Evolutionary conservation across 2,113 vertebrate genomes (phyloP), one percentile per base, ranked within the genome.

Genomic region (Gadus macrocephalus): DNA sequence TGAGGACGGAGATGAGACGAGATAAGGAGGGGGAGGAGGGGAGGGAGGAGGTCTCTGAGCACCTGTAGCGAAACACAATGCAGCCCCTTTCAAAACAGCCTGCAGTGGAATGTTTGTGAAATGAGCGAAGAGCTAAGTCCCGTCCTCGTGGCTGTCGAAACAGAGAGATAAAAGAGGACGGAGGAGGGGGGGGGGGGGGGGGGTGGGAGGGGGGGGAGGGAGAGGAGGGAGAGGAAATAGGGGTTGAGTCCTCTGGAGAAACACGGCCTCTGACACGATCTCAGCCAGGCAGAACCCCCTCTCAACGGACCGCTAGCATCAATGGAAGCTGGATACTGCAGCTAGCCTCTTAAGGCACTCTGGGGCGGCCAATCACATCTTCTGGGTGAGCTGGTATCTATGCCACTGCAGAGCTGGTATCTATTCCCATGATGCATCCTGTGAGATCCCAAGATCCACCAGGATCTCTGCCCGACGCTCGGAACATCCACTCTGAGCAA

Each of bases 61-160:
- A 92, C 90, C 90, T 92, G 88, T 83, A 89, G 86, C 73, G 80
- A 86, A 88, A 88, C 86, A 90, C 91, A 92, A 92, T 87, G 84
- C 81, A 56, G 1, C 11, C 79, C 79, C 90, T 82, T 77, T 74
- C 88, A 90, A 91, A 92, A 91, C 85, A 89, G 79, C 59, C 68
- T 76, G 62, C 65, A 62, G 62, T 90, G 90, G 91, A 91, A 89
- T 92, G 88, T 90, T 69, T 78, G 71, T 25, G 67, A 87, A 91
- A 86, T 81, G 89, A 81, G 89, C 90, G 88, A 88, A 90, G 89
- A 81, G 89, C 90, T 89, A 88, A 90, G 91, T 92, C 91, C 92
- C 81, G 89, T 92, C 88, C 83, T 72, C 86, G 72, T 66, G 78
- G 80, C 70, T 25, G 71, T 65, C 5, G 75, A 88, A 85, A 83